Evolutionary conservation across 2,797 vertebrate genomes (phyloP).

Genomic region (Hoplostethus atlanticus): DNA sequence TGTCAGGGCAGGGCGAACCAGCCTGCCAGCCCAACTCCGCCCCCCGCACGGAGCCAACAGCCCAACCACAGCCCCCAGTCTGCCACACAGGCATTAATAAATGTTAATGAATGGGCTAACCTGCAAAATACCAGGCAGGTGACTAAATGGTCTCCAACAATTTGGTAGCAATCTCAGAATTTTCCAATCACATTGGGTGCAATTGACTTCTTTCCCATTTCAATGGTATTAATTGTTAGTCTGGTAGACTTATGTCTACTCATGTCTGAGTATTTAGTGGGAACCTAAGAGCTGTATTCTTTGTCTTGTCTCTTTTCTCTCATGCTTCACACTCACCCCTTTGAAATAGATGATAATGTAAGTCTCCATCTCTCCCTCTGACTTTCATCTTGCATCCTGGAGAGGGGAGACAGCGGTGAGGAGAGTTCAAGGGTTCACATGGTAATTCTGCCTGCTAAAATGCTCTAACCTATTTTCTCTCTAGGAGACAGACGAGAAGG

Average conservation of each 20-base stretch:
- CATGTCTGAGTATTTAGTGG: slow-evolving; percentile 6
- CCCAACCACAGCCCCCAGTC: too few relatives aligned
- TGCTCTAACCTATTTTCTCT: slow-evolving; percentile 26
- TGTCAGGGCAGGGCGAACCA: too few relatives aligned
- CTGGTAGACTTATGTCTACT: neutral
- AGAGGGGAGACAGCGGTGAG: slow-evolving; percentile 19
- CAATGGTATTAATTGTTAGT: slow-evolving; percentile 1
- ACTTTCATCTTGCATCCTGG: slow-evolving; percentile 38
- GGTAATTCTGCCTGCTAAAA: slow-evolving; percentile 43
- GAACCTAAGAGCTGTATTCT: neutral
- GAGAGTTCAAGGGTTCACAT: slow-evolving; percentile 73
- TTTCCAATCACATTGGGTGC: neutral
- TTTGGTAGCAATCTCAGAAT: slow-evolving; percentile 1
- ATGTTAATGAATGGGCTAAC: too few relatives aligned
- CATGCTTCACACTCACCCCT: slow-evolving; percentile 2
- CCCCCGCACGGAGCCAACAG: too few relatives aligned
- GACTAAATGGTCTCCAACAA: slow-evolving; percentile 22
- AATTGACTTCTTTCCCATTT: neutral
- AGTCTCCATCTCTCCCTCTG: slow-evolving; percentile 1
- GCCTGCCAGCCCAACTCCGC: too few relatives aligned
- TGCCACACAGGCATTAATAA: too few relatives aligned
- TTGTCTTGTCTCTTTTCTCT: neutral
- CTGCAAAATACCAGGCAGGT: too few relatives aligned
- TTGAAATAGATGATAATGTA: slow-evolving; percentile 10
- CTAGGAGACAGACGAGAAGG: slow-evolving; percentile 47